These are phyloP conservation scores for Rallus crepitans DNA, from an alignment of 2,797 vertebrate species.

Conservation along the genomic window DNA sequence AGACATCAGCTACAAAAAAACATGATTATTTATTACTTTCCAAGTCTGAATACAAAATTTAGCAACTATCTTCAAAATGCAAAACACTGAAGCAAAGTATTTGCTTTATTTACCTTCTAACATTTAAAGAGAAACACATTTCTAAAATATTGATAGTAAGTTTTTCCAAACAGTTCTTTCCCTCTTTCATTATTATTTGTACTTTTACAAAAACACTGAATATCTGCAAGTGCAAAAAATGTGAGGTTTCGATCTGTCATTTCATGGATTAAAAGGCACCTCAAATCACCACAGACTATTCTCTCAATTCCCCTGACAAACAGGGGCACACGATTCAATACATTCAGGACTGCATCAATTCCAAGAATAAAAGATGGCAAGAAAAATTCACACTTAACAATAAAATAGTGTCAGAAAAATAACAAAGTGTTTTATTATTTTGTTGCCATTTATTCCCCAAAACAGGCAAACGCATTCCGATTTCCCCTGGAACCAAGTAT, in stretches of 20 bases:
- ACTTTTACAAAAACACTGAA: neutral
- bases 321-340: neutral
- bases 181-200: neutral
- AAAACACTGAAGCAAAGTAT: neutral
- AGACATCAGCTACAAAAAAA: neutral
- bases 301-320: neutral
- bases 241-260: neutral
- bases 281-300: neutral
- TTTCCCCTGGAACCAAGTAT: neutral
- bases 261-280: neutral
- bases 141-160: neutral
- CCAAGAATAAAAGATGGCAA: neutral
- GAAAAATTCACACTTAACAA: neutral
- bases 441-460: neutral
- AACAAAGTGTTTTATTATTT: neutral
- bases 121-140: neutral
- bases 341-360: neutral
- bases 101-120: neutral
- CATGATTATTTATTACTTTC: neutral
- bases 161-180: neutral
- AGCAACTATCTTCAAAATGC: neutral
- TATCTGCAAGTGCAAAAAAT: neutral
- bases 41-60: neutral
- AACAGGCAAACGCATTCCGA: neutral
- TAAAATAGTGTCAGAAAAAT: neutral